phyloP scores from a whole-genome alignment of 2,113 vertebrate species.

The Cheirogaleus medius region DNA sequence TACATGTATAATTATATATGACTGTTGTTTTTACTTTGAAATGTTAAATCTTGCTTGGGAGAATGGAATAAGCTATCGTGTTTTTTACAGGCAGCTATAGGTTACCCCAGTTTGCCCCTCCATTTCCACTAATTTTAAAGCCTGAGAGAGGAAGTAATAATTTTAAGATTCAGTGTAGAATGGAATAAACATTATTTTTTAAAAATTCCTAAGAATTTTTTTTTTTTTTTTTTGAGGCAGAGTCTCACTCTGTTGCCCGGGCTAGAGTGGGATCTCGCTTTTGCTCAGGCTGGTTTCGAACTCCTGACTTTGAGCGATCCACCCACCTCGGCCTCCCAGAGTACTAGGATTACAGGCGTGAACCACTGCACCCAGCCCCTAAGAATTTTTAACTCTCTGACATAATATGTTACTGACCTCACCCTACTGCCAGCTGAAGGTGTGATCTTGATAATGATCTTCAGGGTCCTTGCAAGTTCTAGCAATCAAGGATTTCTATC shows the following conservation, averaged over 20 bases:
- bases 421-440: background rate
- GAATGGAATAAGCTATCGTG: background rate
- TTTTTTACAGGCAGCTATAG: background rate
- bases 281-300: too few species aligned
- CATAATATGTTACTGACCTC: background rate
- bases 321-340: too few species aligned
- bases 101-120: background rate
- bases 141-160: background rate
- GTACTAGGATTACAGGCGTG: too few species aligned
- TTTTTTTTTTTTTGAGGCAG: too few species aligned
- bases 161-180: background rate
- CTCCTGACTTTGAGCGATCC: too few species aligned
- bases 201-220: background rate
- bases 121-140: constrained; percentile 7
- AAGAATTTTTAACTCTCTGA: constrained; percentile 7
- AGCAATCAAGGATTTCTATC: background rate
- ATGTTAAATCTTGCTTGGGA: background rate
- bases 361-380: too few species aligned
- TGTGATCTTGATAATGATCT: background rate
- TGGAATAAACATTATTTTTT: constrained; percentile 4
- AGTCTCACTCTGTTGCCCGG: too few species aligned
- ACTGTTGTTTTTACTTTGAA: constrained; percentile 50
- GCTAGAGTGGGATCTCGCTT: too few species aligned
- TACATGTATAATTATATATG: background rate
- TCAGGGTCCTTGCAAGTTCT: background rate